A percentile compares a stretch with the other conserved stretches of the same genome.
Evolutionary conservation across 2,888 invertebrate genomes (phyloP).

Genomic region (Pandemis heparana): DNA sequence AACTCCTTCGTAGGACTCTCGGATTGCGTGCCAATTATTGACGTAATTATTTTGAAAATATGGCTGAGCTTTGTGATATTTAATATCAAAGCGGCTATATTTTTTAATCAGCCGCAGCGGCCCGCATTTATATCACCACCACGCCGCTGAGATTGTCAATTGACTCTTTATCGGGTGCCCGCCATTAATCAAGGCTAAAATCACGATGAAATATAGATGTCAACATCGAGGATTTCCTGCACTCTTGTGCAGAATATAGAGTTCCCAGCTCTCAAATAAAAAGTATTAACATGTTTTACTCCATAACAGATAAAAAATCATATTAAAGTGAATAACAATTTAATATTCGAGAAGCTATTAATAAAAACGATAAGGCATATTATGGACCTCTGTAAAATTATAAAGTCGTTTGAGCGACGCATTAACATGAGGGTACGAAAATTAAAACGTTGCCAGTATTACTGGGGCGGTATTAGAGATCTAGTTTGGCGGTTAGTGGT

Average conservation of each 20-base stretch:
- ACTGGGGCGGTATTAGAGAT: constrained; percentile 62
- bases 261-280: constrained; percentile 42
- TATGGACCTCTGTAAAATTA: constrained; percentile 33
- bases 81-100: constrained; percentile 74
- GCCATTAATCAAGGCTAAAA: constrained; percentile 55
- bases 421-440: constrained; percentile 60
- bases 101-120: constrained; percentile 71
- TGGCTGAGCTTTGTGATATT: constrained; percentile 77
- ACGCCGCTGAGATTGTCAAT: constrained; percentile 72
- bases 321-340: constrained; percentile 19
- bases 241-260: constrained; percentile 39
- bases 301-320: background rate
- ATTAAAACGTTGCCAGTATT: constrained; percentile 66
- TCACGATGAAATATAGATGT: constrained; percentile 44
- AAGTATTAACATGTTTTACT: constrained; percentile 11
- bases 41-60: constrained; percentile 85
- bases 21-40: constrained; percentile 83
- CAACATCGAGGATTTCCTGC: constrained; percentile 22
- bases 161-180: constrained; percentile 65
- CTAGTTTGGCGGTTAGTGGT: constrained; percentile 59
- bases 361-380: constrained; percentile 25
- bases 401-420: constrained; percentile 49
- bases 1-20: constrained; percentile 64
- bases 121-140: constrained; percentile 64
- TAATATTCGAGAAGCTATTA: constrained; percentile 36